Evolutionary conservation across 2,888 invertebrate genomes (phyloP).

Genomic region (Tinea pellionella): DNA sequence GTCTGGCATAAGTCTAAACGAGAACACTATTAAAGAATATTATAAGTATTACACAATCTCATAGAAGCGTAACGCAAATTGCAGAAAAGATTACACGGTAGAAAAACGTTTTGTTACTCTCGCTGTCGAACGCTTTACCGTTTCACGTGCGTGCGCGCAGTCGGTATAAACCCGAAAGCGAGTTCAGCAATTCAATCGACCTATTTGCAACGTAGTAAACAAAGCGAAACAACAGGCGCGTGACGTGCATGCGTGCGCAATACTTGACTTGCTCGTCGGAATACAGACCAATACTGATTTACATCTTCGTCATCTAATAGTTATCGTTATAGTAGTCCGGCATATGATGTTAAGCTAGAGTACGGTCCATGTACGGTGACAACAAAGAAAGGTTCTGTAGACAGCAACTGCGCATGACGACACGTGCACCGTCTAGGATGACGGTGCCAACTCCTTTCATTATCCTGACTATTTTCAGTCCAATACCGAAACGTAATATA

Average conservation of each 20-base stretch:
- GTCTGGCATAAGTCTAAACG: too few species aligned
- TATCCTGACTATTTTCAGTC: too few species aligned
- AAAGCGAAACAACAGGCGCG: not conserved
- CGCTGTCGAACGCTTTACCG: conserved; percentile 8
- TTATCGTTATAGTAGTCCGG: too few species aligned
- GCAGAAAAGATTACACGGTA: not conserved
- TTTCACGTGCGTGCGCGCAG: not conserved
- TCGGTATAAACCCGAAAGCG: conserved; percentile 7
- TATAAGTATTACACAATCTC: not conserved
- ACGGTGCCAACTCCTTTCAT: too few species aligned
- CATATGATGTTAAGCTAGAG: too few species aligned
- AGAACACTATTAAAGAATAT: not conserved
- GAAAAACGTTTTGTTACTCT: conserved; percentile 2
- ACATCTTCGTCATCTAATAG: too few species aligned
- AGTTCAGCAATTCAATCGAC: conserved; percentile 1
- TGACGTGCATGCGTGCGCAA: conserved; percentile 2
- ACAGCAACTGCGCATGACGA: too few species aligned
- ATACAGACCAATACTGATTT: not conserved
- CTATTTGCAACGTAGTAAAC: not conserved
- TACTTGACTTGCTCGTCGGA: not conserved
- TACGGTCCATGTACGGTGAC: too few species aligned
- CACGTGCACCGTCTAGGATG: too few species aligned
- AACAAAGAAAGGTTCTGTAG: too few species aligned
- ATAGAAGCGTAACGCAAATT: not conserved
- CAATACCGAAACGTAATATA: too few species aligned